phyloP scores from a whole-genome alignment of 2,888 invertebrate genomes.

The Rhimphoctona megacephalus region DNA sequence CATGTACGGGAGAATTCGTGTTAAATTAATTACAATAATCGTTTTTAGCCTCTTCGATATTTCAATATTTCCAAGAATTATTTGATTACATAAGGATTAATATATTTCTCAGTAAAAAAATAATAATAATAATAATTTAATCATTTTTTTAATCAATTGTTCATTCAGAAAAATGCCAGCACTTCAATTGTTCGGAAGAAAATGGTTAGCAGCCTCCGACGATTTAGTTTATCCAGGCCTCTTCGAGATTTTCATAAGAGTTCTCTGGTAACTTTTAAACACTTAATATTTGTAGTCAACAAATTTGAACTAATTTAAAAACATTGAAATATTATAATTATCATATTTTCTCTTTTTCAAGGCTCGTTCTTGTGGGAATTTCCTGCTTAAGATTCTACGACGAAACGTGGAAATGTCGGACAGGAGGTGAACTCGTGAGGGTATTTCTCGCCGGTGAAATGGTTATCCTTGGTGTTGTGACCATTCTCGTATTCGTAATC shows the following conservation, averaged over 20 bases:
- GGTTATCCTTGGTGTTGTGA: conserved; percentile 88
- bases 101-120: neutral
- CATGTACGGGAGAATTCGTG: neutral
- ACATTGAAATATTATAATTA: neutral
- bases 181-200: conserved; percentile 93
- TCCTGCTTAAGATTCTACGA: conserved; percentile 89
- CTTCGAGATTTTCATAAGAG: conserved; percentile 90
- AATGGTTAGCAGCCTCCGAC: conserved; percentile 96
- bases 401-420: conserved; percentile 89
- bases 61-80: neutral
- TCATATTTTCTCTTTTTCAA: conserved; percentile 78
- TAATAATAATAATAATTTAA: conserved; percentile 88
- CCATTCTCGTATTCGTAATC: conserved; percentile 88
- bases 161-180: conserved; percentile 90
- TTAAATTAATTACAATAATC: neutral
- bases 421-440: conserved; percentile 90
- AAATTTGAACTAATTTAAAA: neutral
- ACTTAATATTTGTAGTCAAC: neutral
- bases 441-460: conserved; percentile 91
- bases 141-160: conserved; percentile 86
- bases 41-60: neutral
- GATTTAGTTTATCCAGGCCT: conserved; percentile 96
- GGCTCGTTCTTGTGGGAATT: conserved; percentile 89
- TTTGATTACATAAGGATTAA: too few relatives aligned
- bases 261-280: conserved; percentile 88